Evolutionary conservation across 2,113 vertebrate genomes (phyloP).

Genomic region (Dipodomys stephensi): DNA sequence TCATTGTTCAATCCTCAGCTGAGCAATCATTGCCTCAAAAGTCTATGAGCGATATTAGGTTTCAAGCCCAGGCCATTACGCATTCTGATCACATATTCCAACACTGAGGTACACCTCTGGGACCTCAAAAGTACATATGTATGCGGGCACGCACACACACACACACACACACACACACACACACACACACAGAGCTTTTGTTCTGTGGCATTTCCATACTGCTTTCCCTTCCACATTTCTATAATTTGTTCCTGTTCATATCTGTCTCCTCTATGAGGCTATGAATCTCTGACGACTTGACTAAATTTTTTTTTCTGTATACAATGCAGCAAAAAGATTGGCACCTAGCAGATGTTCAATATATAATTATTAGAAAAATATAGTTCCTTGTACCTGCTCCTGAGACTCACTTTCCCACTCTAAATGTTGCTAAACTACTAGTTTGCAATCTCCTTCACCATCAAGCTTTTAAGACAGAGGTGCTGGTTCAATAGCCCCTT

Average conservation of each 20-base stretch:
- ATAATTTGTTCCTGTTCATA: conserved; percentile 15
- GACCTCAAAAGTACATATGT: too few species aligned
- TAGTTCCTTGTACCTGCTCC: not conserved
- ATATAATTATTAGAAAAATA: conserved; percentile 39
- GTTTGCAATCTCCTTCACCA: conserved; percentile 14
- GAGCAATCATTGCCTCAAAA: not conserved
- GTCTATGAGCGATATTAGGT: not conserved
- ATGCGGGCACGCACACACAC: not conserved
- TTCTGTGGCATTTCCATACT: not conserved
- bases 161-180: not conserved
- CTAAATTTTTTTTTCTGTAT: not conserved
- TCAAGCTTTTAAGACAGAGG: conserved; percentile 29
- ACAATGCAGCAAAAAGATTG: conserved; percentile 4
- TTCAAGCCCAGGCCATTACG: not conserved
- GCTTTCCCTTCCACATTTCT: not conserved
- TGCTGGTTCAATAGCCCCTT: conserved; percentile 57
- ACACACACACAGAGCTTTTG: not conserved
- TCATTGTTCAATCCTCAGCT: conserved; percentile 12
- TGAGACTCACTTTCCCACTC: not conserved
- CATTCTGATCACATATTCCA: not conserved
- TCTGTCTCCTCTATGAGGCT: not conserved
- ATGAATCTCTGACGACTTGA: not conserved
- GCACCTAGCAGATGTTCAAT: conserved; percentile 18
- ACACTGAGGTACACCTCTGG: not conserved
- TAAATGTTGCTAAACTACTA: conserved; percentile 29